Evolutionary conservation across 1,140 invertebrate species (phyloP).

Genomic region (Rhynchophorus ferrugineus): DNA sequence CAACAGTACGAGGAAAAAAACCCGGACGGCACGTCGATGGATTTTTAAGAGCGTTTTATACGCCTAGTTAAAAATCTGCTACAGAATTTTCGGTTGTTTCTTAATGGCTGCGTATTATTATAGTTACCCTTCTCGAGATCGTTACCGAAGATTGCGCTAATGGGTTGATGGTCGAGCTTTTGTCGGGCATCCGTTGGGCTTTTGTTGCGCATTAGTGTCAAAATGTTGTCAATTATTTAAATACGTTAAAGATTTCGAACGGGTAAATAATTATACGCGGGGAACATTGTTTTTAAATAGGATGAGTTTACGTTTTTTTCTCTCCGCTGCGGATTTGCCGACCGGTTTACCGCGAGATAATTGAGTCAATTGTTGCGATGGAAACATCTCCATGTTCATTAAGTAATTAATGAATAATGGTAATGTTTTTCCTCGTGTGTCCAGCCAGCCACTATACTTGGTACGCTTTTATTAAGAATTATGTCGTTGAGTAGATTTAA

Average conservation of each 20-base stretch:
- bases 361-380: no score
- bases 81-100: conserved; percentile 9
- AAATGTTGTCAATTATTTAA: conserved; percentile 23
- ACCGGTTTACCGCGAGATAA: no score
- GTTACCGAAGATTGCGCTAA: conserved; percentile 15
- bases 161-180: conserved; percentile 16
- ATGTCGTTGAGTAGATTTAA: no score
- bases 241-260: conserved; percentile 16
- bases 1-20: no score
- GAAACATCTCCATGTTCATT: no score
- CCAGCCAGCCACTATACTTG: no score
- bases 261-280: neutral
- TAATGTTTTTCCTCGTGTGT: no score
- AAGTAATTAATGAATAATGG: no score
- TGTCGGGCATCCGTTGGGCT: conserved; percentile 12
- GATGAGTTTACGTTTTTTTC: neutral
- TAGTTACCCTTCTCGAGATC: conserved; percentile 16
- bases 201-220: conserved; percentile 23
- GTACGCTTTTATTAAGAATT: no score
- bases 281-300: neutral
- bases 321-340: neutral
- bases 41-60: neutral
- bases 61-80: neutral
- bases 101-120: conserved; percentile 10
- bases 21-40: no score